Evolutionary conservation across 2,888 invertebrate genomes (phyloP).

Genomic region (Andrena camellia): DNA sequence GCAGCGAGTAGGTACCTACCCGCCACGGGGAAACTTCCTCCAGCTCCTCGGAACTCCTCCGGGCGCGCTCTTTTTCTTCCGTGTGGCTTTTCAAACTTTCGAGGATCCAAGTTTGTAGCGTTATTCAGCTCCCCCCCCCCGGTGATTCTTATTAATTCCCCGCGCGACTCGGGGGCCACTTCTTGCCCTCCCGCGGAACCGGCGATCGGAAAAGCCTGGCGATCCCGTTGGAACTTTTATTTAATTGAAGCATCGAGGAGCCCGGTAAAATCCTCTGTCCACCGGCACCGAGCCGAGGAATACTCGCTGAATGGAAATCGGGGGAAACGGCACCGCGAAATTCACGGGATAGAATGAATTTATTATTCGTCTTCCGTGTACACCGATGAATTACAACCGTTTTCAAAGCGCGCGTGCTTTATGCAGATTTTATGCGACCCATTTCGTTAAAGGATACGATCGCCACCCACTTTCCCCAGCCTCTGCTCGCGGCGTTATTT

Average conservation of each 20-base stretch:
- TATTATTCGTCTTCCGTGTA: slow-evolving; percentile 36
- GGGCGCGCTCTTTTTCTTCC: slow-evolving; percentile 16
- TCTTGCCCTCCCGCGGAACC: background rate
- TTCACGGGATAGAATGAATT: slow-evolving; percentile 38
- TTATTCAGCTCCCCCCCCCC: slow-evolving; percentile 34
- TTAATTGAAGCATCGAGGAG: slow-evolving; percentile 7
- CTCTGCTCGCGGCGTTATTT: slow-evolving; percentile 26
- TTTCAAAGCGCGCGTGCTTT: slow-evolving; percentile 41
- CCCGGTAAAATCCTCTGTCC: background rate
- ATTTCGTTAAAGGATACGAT: slow-evolving; percentile 65
- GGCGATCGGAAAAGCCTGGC: background rate
- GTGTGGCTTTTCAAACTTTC: slow-evolving; percentile 43
- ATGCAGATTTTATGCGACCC: slow-evolving; percentile 59
- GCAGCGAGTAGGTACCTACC: no score
- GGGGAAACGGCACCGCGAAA: background rate
- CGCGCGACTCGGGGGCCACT: slow-evolving; percentile 6
- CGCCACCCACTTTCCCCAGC: background rate
- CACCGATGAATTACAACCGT: slow-evolving; percentile 49
- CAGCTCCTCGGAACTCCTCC: slow-evolving; percentile 7
- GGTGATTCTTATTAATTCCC: slow-evolving; percentile 50
- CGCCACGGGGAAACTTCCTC: slow-evolving; percentile 21
- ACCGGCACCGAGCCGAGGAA: background rate
- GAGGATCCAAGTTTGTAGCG: slow-evolving; percentile 41
- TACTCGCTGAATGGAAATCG: background rate
- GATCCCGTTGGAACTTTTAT: slow-evolving; percentile 24